Evolutionary conservation across 2,888 invertebrate species (phyloP).

Genomic region (Ferdinandea cuprea): DNA sequence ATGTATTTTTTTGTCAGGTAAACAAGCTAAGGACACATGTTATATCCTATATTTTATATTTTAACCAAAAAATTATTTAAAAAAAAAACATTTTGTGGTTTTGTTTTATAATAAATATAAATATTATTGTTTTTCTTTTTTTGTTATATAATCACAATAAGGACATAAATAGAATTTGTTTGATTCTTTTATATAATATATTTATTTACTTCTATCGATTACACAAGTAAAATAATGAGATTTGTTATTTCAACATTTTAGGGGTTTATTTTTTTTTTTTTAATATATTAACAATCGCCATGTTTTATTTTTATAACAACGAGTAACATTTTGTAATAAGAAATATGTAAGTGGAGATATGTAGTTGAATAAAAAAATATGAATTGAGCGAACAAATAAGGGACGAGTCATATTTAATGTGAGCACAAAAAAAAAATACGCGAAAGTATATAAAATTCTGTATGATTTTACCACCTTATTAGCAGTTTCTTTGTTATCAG

Average conservation of each 20-base stretch:
- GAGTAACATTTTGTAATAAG: slow-evolving; percentile 43
- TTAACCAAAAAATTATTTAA: slow-evolving; percentile 30
- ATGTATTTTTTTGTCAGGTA: slow-evolving; percentile 68
- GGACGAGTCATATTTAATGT: neutral
- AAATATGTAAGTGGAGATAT: slow-evolving; percentile 68
- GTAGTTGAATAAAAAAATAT: slow-evolving; percentile 38
- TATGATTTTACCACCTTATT: too few species aligned
- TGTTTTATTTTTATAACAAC: slow-evolving; percentile 21
- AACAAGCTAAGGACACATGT: slow-evolving; percentile 74
- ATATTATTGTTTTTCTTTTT: slow-evolving; percentile 38
- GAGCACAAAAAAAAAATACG: too few species aligned
- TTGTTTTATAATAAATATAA: slow-evolving; percentile 22
- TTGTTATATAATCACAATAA: slow-evolving; percentile 61
- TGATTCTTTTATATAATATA: slow-evolving; percentile 4
- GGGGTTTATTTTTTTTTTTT: slow-evolving; percentile 21
- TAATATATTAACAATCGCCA: slow-evolving; percentile 54
- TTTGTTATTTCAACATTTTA: slow-evolving; percentile 30
- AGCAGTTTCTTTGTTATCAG: too few species aligned
- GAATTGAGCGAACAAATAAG: neutral
- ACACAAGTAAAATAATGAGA: slow-evolving; percentile 60
- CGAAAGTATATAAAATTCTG: too few species aligned
- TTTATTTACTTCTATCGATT: slow-evolving; percentile 50
- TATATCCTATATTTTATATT: slow-evolving; percentile 58
- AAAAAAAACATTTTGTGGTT: slow-evolving; percentile 15
- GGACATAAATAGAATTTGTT: slow-evolving; percentile 58